These are phyloP conservation scores for Gymnogyps californianus DNA, from an alignment of 2,113 vertebrate species.

Conservation along the genomic window DNA sequence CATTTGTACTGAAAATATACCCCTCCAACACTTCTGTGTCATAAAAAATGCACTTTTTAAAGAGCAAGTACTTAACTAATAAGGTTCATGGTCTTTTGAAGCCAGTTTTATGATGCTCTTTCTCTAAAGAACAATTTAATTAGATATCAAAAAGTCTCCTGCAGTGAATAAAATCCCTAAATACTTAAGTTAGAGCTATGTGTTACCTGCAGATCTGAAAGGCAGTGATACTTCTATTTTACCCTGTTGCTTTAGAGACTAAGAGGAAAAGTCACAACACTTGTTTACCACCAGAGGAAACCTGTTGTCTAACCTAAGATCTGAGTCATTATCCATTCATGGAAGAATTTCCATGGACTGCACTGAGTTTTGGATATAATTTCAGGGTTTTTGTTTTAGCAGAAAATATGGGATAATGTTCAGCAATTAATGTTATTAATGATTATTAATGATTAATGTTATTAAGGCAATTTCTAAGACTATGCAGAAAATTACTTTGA, in stretches of 20 bases:
- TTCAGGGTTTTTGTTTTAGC: not conserved
- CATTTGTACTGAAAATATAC: not conserved
- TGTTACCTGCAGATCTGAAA: not conserved
- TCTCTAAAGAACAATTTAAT: constrained; percentile 47
- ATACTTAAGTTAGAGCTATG: not conserved
- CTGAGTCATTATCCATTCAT: not conserved
- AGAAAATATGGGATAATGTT: not conserved
- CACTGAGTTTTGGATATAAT: not conserved
- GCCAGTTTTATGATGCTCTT: constrained; percentile 33
- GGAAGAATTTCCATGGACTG: not conserved
- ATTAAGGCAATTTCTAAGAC: not conserved
- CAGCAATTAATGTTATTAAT: not conserved
- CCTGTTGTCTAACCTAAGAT: not conserved
- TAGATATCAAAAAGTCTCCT: constrained; percentile 53
- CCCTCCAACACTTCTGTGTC: not conserved
- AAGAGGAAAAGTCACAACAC: not conserved
- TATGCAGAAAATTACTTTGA: not conserved
- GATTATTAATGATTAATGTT: not conserved
- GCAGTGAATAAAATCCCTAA: constrained; percentile 26
- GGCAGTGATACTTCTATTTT: not conserved
- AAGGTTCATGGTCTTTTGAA: constrained; percentile 27
- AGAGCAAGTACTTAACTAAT: constrained; percentile 29
- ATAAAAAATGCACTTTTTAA: constrained; percentile 30
- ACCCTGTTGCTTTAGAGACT: not conserved
- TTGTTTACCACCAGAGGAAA: not conserved